These are phyloP conservation scores for Zaprionus africanus DNA, from an alignment of 1,140 invertebrate genomes.

Conservation along the genomic window DNA sequence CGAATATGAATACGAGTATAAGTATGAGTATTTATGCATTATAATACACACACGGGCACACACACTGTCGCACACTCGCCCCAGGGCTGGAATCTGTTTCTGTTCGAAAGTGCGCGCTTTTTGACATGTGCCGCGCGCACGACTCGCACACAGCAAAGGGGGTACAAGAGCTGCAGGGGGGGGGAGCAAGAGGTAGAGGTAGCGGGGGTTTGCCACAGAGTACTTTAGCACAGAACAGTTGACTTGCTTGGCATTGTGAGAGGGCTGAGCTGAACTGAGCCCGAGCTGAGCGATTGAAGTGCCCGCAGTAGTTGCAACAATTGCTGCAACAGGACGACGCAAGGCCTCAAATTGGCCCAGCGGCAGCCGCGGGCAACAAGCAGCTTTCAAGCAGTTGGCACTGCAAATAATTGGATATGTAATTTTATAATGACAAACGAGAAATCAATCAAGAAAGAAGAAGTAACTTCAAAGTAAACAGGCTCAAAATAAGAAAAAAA, in stretches of 20 bases:
- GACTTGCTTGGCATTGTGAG: conserved; percentile 44
- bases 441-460: no score
- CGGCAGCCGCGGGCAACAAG: background rate
- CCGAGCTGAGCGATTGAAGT: conserved; percentile 33
- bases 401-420: no score
- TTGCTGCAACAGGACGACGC: conserved; percentile 21
- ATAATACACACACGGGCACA: conserved; percentile 36
- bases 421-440: no score
- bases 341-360: background rate
- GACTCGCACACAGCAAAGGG: conserved; percentile 32
- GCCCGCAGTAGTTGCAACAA: conserved; percentile 46
- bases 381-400: background rate
- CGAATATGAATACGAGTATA: conserved; percentile 2
- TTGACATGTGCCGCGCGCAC: conserved; percentile 76
- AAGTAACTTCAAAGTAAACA: no score
- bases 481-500: no score
- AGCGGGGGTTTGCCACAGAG: background rate
- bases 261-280: conserved; percentile 1
- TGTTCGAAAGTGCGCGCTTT: conserved; percentile 57
- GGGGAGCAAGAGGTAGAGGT: background rate
- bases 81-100: conserved; percentile 40
- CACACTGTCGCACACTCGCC: conserved; percentile 19
- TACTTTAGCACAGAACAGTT: conserved; percentile 22
- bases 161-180: background rate
- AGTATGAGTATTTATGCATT: conserved; percentile 51